phyloP scores from a whole-genome alignment of 2,113 vertebrate species.

The Sinocyclocheilus maitianheensis region DNA sequence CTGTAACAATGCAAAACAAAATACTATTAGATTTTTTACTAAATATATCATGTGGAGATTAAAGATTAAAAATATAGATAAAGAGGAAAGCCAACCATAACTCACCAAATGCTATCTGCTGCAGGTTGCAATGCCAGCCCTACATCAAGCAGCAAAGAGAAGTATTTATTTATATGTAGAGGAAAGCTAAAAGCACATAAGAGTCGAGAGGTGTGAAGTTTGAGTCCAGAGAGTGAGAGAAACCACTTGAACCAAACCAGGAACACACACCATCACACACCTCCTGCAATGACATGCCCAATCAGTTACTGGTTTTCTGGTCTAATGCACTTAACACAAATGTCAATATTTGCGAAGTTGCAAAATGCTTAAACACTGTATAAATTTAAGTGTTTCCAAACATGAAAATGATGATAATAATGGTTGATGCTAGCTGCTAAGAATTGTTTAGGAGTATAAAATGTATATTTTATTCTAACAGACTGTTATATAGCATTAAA shows the following conservation, averaged over 20 bases:
- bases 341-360: conserved; percentile 22
- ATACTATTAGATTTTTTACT: neutral
- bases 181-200: neutral
- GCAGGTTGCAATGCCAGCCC: neutral
- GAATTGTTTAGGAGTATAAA: neutral
- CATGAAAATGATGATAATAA: neutral
- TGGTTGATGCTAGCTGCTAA: neutral
- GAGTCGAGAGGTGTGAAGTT: neutral
- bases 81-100: neutral
- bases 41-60: neutral
- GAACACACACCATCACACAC: conserved; percentile 32
- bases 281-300: conserved; percentile 25
- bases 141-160: neutral
- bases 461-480: neutral
- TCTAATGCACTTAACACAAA: neutral
- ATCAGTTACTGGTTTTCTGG: neutral
- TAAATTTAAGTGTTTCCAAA: neutral
- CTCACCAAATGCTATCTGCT: conserved; percentile 9
- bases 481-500: neutral
- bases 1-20: neutral
- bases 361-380: neutral
- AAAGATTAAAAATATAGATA: neutral
- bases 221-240: neutral
- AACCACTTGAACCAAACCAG: conserved; percentile 9
- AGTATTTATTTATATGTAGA: neutral